Conservation (phyloP, 2,888 invertebrate genomes). For the Hirtodrosophila trivittata region DNA sequence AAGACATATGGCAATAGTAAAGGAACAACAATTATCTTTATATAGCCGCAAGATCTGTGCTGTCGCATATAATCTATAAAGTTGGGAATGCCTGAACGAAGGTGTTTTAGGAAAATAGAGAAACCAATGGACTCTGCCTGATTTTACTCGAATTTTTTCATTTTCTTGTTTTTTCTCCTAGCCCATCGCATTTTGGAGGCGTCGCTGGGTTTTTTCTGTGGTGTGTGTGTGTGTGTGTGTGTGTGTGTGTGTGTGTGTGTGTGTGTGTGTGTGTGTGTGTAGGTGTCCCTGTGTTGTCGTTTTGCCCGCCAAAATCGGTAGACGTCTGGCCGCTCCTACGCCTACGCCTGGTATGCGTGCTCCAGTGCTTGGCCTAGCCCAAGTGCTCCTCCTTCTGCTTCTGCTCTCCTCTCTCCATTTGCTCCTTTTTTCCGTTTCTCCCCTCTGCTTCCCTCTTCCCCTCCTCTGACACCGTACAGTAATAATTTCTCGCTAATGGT, state of each 20-base stretch:
- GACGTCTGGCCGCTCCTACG: too few species aligned
- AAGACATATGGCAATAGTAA: too few species aligned
- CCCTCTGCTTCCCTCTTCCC: neutral
- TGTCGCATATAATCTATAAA: too few species aligned
- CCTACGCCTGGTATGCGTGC: conserved; percentile 24
- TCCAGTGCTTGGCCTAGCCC: conserved; percentile 29
- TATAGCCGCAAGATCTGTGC: too few species aligned
- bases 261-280: conserved; percentile 19
- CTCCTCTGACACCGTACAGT: conserved; percentile 54
- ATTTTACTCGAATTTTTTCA: conserved; percentile 8
- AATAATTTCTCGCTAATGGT: conserved; percentile 81
- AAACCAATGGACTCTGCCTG: neutral
- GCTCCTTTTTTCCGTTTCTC: conserved; percentile 8
- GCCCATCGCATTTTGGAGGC: conserved; percentile 41
- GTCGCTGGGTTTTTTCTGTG: conserved; percentile 27
- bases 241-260: conserved; percentile 14
- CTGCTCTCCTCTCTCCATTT: conserved; percentile 27
- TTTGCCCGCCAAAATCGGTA: conserved; percentile 56
- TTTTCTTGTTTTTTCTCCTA: conserved; percentile 9
- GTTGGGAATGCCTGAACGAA: too few species aligned
- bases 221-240: neutral
- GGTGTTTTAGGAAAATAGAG: too few species aligned
- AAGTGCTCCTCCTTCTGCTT: conserved; percentile 1
- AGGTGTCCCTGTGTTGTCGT: conserved; percentile 57
- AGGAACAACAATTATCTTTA: too few species aligned